Evolutionary conservation across 2,113 vertebrate genomes (phyloP), one percentile per base, ranked within the genome.

Genomic region (Calypte anna): DNA sequence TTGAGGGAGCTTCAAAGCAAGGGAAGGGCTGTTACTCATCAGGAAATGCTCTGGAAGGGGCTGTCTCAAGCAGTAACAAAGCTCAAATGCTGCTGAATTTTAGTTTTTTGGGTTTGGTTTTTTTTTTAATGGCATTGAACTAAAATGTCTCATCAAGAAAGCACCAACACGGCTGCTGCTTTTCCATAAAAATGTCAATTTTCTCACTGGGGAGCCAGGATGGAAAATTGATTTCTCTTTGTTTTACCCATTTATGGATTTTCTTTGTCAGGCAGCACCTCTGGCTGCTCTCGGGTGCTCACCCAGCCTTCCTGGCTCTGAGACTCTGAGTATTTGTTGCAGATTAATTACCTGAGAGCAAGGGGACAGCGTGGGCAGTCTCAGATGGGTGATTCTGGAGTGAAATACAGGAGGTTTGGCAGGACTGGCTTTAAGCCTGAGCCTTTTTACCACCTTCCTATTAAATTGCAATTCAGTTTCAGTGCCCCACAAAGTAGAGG

Each of bases 161-260:
- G 22, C 61, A 59, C n/a, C 40, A 25, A 48, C 4, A 14, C 0
- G 7, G 40, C 22, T 76, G 27, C 15, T 46, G 40, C 40, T 53
- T 59, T 54, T 66, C 31, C 33, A 53, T 50, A 46, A 48, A 87
- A 62, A 77, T 59, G 33, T 69, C 20, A 58, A 15, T 77, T 88
- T 73, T 83, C 12, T 67, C 82, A 70, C 54, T 23, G 44, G 61
- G 18, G 66, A 59, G 90, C 72, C 31, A 84, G 64, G 75, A 66
- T 48, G 20, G 66, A 74, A 86, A 78, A 67, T 63, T 53, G 81
- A 83, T 91, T 92, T 91, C 15, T 78, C 73, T 88, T 77, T 12
- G 2, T 73, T 57, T 91, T 25, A 86, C 53, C 82, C 79, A 67
- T 77, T 75, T 88, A 64, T 80, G 51, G 76, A 51, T 70, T 76